Percentiles rank a stretch among this genome's conserved stretches.
Conservation (phyloP, 2,113 vertebrate species). For the Oreamnos americanus region DNA sequence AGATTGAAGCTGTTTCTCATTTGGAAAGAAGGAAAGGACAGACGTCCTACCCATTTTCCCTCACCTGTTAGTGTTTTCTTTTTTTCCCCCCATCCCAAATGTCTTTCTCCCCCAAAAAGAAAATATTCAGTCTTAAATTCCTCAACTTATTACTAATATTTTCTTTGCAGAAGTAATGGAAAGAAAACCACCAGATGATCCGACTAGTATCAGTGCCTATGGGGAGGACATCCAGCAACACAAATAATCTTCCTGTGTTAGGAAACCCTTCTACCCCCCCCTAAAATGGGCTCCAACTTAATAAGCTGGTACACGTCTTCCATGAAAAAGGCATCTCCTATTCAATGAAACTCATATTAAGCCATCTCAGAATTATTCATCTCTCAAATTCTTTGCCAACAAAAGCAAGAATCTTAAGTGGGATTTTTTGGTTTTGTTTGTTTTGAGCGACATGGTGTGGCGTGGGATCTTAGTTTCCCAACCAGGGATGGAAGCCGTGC, state of each 20-base stretch:
- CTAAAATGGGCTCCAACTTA: background rate
- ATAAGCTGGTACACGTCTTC: background rate
- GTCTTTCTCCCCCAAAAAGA: background rate
- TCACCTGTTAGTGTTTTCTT: background rate
- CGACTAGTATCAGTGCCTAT: background rate
- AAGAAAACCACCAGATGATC: background rate
- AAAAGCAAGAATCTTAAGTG: background rate
- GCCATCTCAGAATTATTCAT: background rate
- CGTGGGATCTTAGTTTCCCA: background rate
- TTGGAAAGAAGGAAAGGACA: background rate
- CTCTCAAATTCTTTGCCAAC: background rate
- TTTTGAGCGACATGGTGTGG: background rate
- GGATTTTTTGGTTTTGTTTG: background rate
- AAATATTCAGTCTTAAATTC: background rate
- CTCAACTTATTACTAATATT: background rate
- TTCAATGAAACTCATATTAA: background rate
- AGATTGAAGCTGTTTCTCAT: constrained; percentile 25
- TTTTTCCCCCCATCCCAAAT: background rate
- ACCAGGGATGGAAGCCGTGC: background rate
- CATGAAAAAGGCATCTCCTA: background rate
- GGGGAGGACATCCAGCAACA: background rate
- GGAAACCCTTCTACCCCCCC: background rate
- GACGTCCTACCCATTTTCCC: background rate
- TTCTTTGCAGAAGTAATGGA: constrained; percentile 1
- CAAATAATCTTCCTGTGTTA: background rate